Percentiles rank a stretch among this genome's conserved stretches.
phyloP scores from a whole-genome alignment of 2,113 vertebrate species.

The Setophaga coronata region DNA sequence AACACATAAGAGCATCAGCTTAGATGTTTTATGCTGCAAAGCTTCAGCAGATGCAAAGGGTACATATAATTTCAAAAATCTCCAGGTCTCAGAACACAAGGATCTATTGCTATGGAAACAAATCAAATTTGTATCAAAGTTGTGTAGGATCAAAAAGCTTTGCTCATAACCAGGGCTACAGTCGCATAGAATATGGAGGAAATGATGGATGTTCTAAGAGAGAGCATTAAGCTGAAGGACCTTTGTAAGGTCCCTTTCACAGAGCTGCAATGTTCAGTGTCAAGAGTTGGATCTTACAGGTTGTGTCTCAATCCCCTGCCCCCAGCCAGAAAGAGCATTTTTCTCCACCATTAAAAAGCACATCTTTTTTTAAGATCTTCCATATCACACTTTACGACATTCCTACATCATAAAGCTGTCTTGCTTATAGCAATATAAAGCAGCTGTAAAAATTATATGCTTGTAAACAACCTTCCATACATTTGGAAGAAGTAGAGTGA shows the following conservation, averaged over 20 bases:
- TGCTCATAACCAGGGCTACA: slow-evolving; percentile 38
- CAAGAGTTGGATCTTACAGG: slow-evolving; percentile 36
- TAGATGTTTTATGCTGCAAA: slow-evolving; percentile 18
- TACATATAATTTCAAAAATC: slow-evolving; percentile 52
- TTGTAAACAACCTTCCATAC: slow-evolving; percentile 74
- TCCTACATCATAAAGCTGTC: slow-evolving; percentile 79
- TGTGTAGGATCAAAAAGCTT: slow-evolving; percentile 66
- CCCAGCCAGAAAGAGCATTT: slow-evolving; percentile 47
- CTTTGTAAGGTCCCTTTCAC: slow-evolving; percentile 17
- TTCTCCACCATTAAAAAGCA: slow-evolving; percentile 65
- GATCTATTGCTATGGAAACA: slow-evolving; percentile 72
- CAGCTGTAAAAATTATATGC: slow-evolving; percentile 71
- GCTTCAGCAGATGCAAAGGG: slow-evolving; percentile 11
- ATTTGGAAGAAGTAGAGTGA: slow-evolving; percentile 36
- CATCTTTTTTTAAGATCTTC: slow-evolving; percentile 72
- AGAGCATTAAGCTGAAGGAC: neutral
- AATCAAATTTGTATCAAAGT: slow-evolving; percentile 64
- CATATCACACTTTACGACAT: slow-evolving; percentile 67
- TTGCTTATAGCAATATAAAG: slow-evolving; percentile 72
- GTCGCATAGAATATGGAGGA: slow-evolving; percentile 67
- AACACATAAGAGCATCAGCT: neutral
- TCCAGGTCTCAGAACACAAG: slow-evolving; percentile 35
- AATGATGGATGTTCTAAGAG: slow-evolving; percentile 51
- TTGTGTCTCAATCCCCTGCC: neutral
- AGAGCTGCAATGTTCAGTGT: slow-evolving; percentile 28